Base-by-base conservation (phyloP, 2,888 invertebrate species). In the Drosophila rellima region DNA sequence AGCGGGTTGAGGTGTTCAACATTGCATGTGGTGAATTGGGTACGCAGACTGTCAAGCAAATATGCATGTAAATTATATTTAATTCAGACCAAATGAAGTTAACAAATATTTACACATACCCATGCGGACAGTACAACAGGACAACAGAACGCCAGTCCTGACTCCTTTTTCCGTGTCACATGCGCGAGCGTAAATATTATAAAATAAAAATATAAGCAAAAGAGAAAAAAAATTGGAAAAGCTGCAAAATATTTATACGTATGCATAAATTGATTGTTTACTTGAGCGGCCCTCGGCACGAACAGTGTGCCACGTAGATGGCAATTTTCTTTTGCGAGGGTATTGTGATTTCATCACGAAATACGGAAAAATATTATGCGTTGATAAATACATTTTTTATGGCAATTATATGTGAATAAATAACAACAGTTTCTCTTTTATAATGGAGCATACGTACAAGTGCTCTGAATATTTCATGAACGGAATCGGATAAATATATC, bases 41-140 rank as follows among this genome's bases (percentile, higher is more conserved):
- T 54, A 39, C 67, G 57, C 65, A 60, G 72, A 59, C 66, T 66
- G 80, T 64, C 81, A 77, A 70, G 75, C 75, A 86, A 87, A 84
- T 84, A 80, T 80, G 78, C 80, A 89, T 89, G 88, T 86, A 89
- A 87, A 86, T 88, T 86, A 84, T 88, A 88, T 88, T 88, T 88
- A 88, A 88, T 88, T 89, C 88, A 87, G 78, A 84, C 74, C 77
- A 88, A 88, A 88, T 88, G 90, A 88, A 88, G 87, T 90, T 90
- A 84, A 88, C 88, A 88, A 88, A 88, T 90, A 88, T 88, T 88
- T 88, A 69, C 84, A 86, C 78, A 76, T 67, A 60, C 64, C 64
- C 44, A 26, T 29, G 48, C 56, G 20, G 10, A 18, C 52, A 33
- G 35, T 15, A 39, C 39, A 44, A 31, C 37, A 64, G 31, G 61